Base-by-base conservation (phyloP, 2,888 invertebrate genomes). In the Platycheirus albimanus region DNA sequence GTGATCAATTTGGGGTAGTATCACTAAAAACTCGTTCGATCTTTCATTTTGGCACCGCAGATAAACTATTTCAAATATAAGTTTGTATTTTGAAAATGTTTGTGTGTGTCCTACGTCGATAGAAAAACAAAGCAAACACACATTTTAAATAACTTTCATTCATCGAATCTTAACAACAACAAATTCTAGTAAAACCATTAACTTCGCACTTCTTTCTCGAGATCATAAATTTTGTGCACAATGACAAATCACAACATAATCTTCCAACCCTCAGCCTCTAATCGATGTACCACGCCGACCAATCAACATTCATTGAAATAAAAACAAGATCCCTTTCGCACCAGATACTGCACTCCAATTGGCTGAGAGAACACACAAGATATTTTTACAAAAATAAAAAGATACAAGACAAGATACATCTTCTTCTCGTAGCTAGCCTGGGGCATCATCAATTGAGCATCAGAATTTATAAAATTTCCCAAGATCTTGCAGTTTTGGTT, bases 281-380 rank as follows among this genome's bases (percentile, higher is more conserved):
- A 83, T 83, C 72, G 78, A 78, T 56, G 45, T 45, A 72, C 67
- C 83, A 83, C n/a, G 13, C 38, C 38, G 43, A 64, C 83, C 83
- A 83, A 83, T 83, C 61, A 78, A 61, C 36, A 47, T 36, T 20
- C 66, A 11, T 30, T 52, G 28, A n/a, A 45, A 52, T 2, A 20
- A 54, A 72, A 78, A 77, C 63, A 67, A 51, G 56, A 19, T 61
- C 45, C 47, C 66, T 24, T 17, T 58, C 28, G 43, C 49, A 61
- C 33, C 20, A 58, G n/a, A 72, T 41, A 15, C 45, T 78, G 30
- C 58, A 33, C 36, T 19, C 49, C 54, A 64, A 83, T 83, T 83
- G 83, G 83, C 63, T 78, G 20, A 64, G 43, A 17, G 30, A 38
- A 13, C 49, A 33, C n/a, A n/a, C 33, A 17, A 51, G 13, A 49